phyloP scores from a whole-genome alignment of 2,888 invertebrate genomes.

The Malthinus flaveolus region DNA sequence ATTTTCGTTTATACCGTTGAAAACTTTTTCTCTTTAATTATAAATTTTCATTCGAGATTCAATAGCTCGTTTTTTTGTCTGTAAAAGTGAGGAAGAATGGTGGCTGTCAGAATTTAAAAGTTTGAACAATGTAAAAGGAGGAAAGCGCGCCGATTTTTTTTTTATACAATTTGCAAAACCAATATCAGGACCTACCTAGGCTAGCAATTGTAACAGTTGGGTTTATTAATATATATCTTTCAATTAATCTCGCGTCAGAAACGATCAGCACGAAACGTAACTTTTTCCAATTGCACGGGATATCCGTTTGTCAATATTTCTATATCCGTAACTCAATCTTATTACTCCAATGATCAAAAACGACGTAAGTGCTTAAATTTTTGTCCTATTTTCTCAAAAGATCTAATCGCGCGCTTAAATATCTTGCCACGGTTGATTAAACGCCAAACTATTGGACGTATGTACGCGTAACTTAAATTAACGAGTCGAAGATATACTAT shows the following conservation, averaged over 20 bases:
- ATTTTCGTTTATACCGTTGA: background rate
- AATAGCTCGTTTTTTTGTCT: background rate
- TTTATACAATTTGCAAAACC: background rate
- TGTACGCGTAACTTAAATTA: no score
- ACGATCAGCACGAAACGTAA: slow-evolving; percentile 18
- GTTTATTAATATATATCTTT: slow-evolving; percentile 39
- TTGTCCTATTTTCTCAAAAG: no score
- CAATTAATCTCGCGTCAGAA: slow-evolving; percentile 41
- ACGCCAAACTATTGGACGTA: no score
- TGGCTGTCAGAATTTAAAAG: background rate
- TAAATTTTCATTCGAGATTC: background rate
- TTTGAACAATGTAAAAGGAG: background rate
- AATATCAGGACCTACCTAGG: background rate
- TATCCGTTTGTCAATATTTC: slow-evolving; percentile 45
- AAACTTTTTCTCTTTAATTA: background rate
- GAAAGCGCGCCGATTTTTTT: background rate
- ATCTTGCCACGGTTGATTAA: no score
- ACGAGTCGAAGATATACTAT: no score
- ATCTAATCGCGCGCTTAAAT: no score
- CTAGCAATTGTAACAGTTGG: slow-evolving; percentile 6
- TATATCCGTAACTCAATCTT: slow-evolving; percentile 18
- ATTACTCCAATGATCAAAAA: background rate
- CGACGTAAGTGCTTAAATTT: background rate
- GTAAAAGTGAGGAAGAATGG: background rate
- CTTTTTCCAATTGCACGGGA: slow-evolving; percentile 24